phyloP scores from a whole-genome alignment of 2,113 vertebrate species.

The Passer montanus region DNA sequence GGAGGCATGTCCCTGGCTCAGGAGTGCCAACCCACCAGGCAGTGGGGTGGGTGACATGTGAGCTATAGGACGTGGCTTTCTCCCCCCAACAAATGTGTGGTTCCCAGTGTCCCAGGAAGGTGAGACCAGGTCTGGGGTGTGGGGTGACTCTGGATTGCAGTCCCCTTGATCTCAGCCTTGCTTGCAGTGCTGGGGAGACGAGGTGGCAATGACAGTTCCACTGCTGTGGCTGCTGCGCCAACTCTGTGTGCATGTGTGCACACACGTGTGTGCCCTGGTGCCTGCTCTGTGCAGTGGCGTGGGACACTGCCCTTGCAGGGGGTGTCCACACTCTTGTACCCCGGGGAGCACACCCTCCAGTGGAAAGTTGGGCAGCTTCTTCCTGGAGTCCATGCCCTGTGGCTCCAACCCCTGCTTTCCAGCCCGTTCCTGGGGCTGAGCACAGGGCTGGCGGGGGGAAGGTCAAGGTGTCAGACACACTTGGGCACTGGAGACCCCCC shows the following conservation, averaged over 20 bases:
- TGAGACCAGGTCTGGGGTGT: fast-evolving
- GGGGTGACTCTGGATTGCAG: background rate
- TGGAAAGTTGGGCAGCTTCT: background rate
- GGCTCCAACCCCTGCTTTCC: background rate
- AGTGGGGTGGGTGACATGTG: background rate
- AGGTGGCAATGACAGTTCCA: background rate
- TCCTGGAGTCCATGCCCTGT: fast-evolving
- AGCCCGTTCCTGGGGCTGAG: background rate
- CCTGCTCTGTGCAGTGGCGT: background rate
- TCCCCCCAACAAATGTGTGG: background rate
- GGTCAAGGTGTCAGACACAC: background rate
- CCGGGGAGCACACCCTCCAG: background rate
- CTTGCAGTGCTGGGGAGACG: background rate
- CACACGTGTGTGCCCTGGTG: fast-evolving
- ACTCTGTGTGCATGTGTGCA: background rate
- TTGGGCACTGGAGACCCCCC: background rate
- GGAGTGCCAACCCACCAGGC: background rate
- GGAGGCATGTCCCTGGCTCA: background rate
- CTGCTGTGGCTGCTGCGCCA: background rate
- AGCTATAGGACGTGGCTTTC: background rate
- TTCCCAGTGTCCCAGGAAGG: background rate
- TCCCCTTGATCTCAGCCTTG: background rate
- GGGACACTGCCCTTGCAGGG: background rate
- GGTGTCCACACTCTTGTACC: fast-evolving
- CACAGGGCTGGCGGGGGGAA: fast-evolving